Evolutionary conservation across 2,888 invertebrate species (phyloP), one percentile per base, ranked within the genome.

Genomic region (Leucoptera coffeella): DNA sequence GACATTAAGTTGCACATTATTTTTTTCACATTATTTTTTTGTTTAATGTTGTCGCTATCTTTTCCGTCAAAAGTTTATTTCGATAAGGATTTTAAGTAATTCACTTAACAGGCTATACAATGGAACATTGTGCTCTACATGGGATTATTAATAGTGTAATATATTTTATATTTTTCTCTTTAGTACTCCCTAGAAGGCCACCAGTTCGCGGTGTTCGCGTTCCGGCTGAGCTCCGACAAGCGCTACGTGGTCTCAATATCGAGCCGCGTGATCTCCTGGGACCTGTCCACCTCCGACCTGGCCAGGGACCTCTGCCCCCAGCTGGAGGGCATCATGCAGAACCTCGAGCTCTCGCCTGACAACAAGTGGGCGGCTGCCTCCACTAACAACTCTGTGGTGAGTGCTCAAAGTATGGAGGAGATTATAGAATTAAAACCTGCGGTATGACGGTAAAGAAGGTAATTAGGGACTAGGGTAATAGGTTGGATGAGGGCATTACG

Each of bases 131-230:
- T n/a, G n/a, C n/a, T n/a, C n/a, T n/a, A n/a, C n/a, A n/a, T n/a
- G n/a, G n/a, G n/a, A n/a, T n/a, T n/a, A n/a, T n/a, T n/a, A n/a
- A n/a, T n/a, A n/a, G n/a, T n/a, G n/a, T n/a, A n/a, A n/a, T n/a
- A n/a, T n/a, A n/a, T n/a, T n/a, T n/a, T n/a, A n/a, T n/a, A n/a
- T n/a, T n/a, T 17, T 9, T 17, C n/a, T 23, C 65, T 62, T 4
- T 56, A 90, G 85, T 97, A 94, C 50, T 96, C 96, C 0, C 60
- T 97, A 23, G 97, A 97, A 67, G 97, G 96, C 1, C 97, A 99
- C 56, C 94, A 93, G 47, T 99, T 97, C 48, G 97, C 96, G 0
- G 92, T 95, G 0, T 95, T 95, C 53, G 91, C 86, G 2, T 90
- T 93, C 50, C 83, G 86, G 8, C 54, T 95, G 14, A 93, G 93